These are phyloP conservation scores for Marisa cornuarietis DNA, from an alignment of 1,140 invertebrate genomes.

Conservation along the genomic window DNA sequence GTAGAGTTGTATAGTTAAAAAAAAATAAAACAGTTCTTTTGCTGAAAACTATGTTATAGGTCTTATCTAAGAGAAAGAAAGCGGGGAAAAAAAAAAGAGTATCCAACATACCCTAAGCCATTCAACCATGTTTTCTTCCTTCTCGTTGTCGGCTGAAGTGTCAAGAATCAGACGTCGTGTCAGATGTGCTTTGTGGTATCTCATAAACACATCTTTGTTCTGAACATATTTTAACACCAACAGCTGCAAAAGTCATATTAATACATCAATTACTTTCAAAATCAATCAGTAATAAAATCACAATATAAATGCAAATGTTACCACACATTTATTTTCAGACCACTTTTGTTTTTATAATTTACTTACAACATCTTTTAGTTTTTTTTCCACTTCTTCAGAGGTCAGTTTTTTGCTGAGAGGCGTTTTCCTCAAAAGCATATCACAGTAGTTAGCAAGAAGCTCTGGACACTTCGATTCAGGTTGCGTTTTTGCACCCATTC, in stretches of 20 bases:
- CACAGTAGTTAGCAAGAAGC: conserved; percentile 98
- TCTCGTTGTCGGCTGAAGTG: conserved; percentile 97
- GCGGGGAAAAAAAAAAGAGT: too few species aligned
- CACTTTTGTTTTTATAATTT: too few species aligned
- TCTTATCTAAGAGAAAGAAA: too few species aligned
- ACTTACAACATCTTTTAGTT: conserved; percentile 88
- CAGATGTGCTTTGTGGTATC: conserved; percentile 98
- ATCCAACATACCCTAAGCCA: conserved; percentile 73
- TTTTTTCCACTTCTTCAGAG: conserved; percentile 93
- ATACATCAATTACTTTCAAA: not conserved
- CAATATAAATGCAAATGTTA: too few species aligned
- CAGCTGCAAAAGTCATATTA: conserved; percentile 70
- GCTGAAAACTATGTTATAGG: too few species aligned
- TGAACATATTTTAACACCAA: conserved; percentile 98
- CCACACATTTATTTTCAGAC: too few species aligned
- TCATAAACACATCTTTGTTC: conserved; percentile 99
- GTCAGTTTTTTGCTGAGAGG: conserved; percentile 95
- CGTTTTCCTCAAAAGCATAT: conserved; percentile 97
- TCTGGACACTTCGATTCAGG: conserved; percentile 99
- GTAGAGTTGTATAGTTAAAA: too few species aligned
- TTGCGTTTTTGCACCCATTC: conserved; percentile 68
- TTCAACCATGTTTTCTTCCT: conserved; percentile 99
- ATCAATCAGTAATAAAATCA: too few species aligned
- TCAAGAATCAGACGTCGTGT: conserved; percentile 94
- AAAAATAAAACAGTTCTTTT: too few species aligned